Evolutionary conservation across 2,113 vertebrate genomes (phyloP), one percentile per base, ranked within the genome.

Genomic region (Progne subis): DNA sequence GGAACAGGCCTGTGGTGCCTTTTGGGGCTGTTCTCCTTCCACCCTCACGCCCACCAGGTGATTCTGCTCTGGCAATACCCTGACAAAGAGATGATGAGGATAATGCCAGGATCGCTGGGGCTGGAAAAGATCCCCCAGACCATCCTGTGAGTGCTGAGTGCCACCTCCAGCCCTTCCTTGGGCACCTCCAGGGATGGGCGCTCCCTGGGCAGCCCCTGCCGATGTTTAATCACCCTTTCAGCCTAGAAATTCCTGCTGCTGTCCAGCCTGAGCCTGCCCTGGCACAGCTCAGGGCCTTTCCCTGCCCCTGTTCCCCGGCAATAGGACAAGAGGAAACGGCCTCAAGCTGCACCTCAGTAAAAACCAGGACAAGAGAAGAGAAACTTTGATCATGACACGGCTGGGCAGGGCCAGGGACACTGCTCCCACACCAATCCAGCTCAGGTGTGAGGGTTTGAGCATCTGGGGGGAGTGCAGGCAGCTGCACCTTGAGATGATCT

Each of bases 21-120:
- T 67, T 44, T 14, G 31, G 46, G 61, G 53, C 41, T 53, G 21
- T 18, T 75, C 41, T 80, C 41, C 82, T 41, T 18, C 52, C 49
- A 24, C 21, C 28, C 8, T 3, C 6, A 2, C 34, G 50, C 41
- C 50, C 70, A 31, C 0, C 0, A 47, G 28, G 20, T 50, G 50
- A 14, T 49, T 57, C 50, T 87, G 46, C 3, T 53, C 59, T 84
- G 65, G 24, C 11, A 76, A 46, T 47, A 17, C 52, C 50, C 41
- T 19, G 43, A 52, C 20, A 21, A 50, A 8, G 61, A 76, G n/a
- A 21, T n/a, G 32, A 44, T 0, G 3, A 87, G 41, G 14, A 19
- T 28, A n/a, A 28, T 31, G n/a, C 12, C 39, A 18, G 39, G 3
- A 15, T 18, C 47, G 18, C 5, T 44, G 18, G 6, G 37, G 14